Conservation (phyloP, 2,797 vertebrate species). For the Platalea minor region DNA sequence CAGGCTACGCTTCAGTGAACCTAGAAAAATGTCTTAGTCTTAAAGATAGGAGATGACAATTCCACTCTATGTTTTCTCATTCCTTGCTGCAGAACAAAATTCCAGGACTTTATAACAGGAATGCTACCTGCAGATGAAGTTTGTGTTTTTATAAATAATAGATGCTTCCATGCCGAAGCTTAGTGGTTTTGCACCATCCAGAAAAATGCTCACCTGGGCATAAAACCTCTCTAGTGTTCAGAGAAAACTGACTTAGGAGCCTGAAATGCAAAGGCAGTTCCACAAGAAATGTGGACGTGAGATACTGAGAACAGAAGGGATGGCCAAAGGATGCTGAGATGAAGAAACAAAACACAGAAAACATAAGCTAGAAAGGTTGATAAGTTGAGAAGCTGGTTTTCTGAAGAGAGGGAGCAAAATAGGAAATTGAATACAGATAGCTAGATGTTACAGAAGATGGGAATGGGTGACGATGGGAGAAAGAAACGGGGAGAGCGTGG, state of each 20-base stretch:
- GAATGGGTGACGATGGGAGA: not conserved
- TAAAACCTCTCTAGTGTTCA: not conserved
- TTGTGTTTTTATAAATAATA: slow-evolving; percentile 2
- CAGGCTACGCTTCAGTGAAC: not conserved
- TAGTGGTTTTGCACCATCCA: not conserved
- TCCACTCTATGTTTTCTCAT: not conserved
- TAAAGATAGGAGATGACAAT: not conserved
- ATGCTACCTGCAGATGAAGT: not conserved
- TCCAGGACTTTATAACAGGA: not conserved
- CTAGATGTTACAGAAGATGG: not conserved
- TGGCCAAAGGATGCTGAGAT: not conserved
- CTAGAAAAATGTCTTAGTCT: not conserved
- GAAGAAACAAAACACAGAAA: not conserved
- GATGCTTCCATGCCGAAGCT: not conserved
- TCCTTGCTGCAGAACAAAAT: not conserved
- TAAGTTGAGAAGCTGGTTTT: not conserved
- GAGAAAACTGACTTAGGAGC: not conserved
- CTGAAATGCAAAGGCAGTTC: not conserved
- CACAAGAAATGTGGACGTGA: not conserved
- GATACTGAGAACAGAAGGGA: not conserved
- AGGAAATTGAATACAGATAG: not conserved
- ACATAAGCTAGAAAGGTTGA: not conserved
- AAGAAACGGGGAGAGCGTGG: not conserved
- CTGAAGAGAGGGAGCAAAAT: not conserved
- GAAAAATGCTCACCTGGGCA: not conserved